Evolutionary conservation across 2,113 vertebrate species (phyloP).

Genomic region (Alligator mississippiensis): DNA sequence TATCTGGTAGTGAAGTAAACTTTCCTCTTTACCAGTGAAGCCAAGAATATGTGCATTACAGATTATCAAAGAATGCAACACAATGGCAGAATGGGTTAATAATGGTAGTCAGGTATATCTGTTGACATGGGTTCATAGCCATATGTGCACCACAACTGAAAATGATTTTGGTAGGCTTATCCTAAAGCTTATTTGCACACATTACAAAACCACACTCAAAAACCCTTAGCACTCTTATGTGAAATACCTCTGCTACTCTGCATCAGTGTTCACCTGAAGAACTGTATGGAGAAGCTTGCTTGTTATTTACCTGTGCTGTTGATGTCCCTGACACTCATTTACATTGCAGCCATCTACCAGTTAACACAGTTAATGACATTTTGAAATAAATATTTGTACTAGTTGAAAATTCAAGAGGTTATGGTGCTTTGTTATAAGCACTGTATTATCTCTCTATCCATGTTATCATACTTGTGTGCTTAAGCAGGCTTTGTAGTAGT

Average conservation of each 20-base stretch:
- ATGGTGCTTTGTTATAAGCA: constrained; percentile 37
- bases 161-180: neutral
- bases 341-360: neutral
- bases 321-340: neutral
- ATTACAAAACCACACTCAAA: neutral
- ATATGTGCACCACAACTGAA: neutral
- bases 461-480: neutral
- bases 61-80: constrained; percentile 69
- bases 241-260: neutral
- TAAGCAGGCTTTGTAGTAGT: neutral
- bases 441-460: constrained; percentile 16
- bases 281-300: neutral
- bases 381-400: neutral
- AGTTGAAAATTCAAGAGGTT: constrained; percentile 29
- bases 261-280: neutral
- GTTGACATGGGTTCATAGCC: neutral
- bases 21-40: neutral
- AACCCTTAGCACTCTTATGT: too few species aligned
- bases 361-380: constrained; percentile 27
- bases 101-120: neutral
- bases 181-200: neutral
- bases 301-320: neutral
- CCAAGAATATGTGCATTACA: constrained; percentile 49
- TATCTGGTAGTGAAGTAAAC: constrained; percentile 26
- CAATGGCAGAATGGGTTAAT: neutral